Evolutionary conservation across 2,888 invertebrate genomes (phyloP), one percentile per base, ranked within the genome.

Genomic region (Gymnocheta viridis): DNA sequence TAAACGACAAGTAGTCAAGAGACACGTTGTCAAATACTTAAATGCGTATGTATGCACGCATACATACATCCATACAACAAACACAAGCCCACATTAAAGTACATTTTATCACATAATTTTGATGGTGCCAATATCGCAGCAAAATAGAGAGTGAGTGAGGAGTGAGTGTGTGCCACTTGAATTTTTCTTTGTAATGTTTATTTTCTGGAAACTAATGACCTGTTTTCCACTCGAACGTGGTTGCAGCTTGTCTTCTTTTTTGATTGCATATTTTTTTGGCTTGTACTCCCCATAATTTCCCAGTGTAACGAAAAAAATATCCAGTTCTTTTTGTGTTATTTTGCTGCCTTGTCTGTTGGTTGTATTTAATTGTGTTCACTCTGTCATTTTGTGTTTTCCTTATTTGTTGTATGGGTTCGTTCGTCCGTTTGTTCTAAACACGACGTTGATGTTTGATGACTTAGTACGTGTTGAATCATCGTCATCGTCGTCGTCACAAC

Each of bases 261-360:
- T 2, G 47, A 7, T 47, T 9, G 32, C 22, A 19, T 29, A 3
- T 22, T n/a, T 54, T 69, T 60, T 78, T 69, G 58, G 19, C 54
- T 70, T 54, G 32, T 64, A 79, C 72, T 79, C 72, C 72, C 79
- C 51, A 70, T 70, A 62, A 70, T 78, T 77, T 62, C 64, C 41
- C 56, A 47, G 56, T 64, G 70, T 72, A 47, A 64, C 44, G 19
- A 12, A 56, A 27, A n/a, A 79, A 56, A 58, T 70, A 79, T 82
- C 69, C 73, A 79, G 69, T 64, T 82, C 17, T 78, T 60, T 62
- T 54, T 44, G 12, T 51, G 29, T 4, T 6, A n/a, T 9, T 17
- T 17, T 27, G 56, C 14, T 14, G 10, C 17, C 24, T 4, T 24
- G 24, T 10, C 51, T 62, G 4, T 35, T 41, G 17, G 54, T 67